Evolutionary conservation across 2,888 invertebrate species (phyloP).

Genomic region (Epinotia ramella): DNA sequence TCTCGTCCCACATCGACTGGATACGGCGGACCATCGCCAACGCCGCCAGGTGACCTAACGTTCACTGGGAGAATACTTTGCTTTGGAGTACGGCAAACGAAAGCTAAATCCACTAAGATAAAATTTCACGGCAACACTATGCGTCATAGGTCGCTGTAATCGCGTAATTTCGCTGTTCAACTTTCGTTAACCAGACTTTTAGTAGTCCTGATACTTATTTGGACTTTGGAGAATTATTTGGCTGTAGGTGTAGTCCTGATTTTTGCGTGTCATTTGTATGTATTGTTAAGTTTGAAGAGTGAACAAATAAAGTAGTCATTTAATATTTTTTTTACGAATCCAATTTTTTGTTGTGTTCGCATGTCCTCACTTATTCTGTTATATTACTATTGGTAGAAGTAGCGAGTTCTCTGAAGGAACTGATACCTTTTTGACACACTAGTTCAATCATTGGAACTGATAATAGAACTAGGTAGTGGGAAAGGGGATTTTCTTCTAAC

Average conservation of each 20-base stretch:
- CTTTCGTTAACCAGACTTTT: neutral
- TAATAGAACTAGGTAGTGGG: no score
- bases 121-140: neutral
- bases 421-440: neutral
- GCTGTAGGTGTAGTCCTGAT: conserved; percentile 25
- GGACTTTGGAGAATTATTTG: neutral
- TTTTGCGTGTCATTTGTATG: conserved; percentile 45
- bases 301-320: conserved; percentile 64
- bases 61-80: neutral
- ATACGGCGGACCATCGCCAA: conserved; percentile 90
- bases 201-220: neutral
- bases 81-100: neutral
- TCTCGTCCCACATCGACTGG: conserved; percentile 94
- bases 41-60: conserved; percentile 75
- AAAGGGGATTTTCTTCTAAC: no score
- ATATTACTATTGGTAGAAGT: neutral
- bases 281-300: conserved; percentile 43
- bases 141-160: no score
- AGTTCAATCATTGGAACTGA: no score
- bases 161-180: neutral
- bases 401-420: no score
- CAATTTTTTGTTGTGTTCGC: neutral
- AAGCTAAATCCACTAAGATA: neutral
- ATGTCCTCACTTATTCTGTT: neutral
- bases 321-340: neutral